These are phyloP conservation scores for Dinomys branickii DNA, from an alignment of 2,113 vertebrate species.

Conservation along the genomic window DNA sequence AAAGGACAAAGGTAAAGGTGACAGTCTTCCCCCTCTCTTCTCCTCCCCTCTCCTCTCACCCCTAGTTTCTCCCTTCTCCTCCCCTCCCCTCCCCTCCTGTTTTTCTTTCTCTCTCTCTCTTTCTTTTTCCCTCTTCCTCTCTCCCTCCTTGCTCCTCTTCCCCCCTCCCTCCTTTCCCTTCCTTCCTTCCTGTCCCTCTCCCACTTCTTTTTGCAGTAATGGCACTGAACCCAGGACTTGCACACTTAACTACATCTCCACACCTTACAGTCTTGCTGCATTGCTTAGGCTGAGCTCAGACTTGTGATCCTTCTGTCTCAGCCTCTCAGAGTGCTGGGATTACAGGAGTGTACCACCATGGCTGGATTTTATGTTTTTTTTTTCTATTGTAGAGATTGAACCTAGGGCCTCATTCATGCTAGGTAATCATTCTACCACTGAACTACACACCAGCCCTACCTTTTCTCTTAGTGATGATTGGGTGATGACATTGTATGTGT, in stretches of 20 bases:
- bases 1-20: conserved; percentile 25
- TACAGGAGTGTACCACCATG: neutral
- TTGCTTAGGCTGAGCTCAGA: neutral
- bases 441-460: neutral
- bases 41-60: neutral
- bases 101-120: neutral
- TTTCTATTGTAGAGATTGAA: neutral
- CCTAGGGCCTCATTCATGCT: neutral
- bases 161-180: neutral
- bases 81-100: no score
- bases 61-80: neutral
- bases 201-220: neutral
- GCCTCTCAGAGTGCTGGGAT: neutral
- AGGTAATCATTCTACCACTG: neutral
- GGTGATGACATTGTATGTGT: neutral
- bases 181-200: neutral
- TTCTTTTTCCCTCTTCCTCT: fast-evolving
- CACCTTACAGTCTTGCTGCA: neutral
- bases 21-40: neutral
- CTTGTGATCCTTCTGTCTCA: neutral
- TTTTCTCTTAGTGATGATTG: neutral
- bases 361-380: neutral
- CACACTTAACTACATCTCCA: neutral
- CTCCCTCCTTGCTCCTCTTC: neutral
- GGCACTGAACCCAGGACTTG: neutral